Evolutionary conservation across 2,888 invertebrate species (phyloP).

Genomic region (Drosophila anomalata): DNA sequence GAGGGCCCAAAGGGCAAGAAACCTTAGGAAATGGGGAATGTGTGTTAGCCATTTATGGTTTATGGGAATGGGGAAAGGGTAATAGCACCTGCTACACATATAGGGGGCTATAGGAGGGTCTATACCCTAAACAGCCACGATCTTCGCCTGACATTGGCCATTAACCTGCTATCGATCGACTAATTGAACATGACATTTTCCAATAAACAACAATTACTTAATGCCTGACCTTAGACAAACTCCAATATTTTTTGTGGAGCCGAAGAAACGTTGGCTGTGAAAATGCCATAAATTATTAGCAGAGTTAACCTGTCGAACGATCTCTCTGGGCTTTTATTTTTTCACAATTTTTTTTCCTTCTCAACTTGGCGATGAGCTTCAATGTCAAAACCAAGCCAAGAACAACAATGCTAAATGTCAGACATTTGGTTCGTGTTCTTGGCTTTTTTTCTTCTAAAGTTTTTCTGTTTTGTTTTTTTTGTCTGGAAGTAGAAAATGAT

Average conservation of each 20-base stretch:
- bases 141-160: slow-evolving; percentile 53
- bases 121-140: neutral
- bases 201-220: slow-evolving; percentile 77
- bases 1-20: neutral
- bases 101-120: neutral
- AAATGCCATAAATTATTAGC: slow-evolving; percentile 47
- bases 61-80: slow-evolving; percentile 25
- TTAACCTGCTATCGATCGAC: slow-evolving; percentile 32
- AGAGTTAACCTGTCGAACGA: slow-evolving; percentile 32
- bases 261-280: slow-evolving; percentile 16
- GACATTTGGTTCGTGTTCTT: slow-evolving; percentile 33
- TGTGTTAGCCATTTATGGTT: slow-evolving; percentile 2
- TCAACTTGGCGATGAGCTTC: slow-evolving; percentile 51
- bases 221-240: slow-evolving; percentile 61
- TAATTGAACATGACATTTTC: slow-evolving; percentile 76
- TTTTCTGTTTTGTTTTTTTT: neutral
- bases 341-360: neutral
- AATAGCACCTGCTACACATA: slow-evolving; percentile 44
- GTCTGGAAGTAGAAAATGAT: slow-evolving; percentile 32
- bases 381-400: slow-evolving; percentile 57
- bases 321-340: slow-evolving; percentile 11
- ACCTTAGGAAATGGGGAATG: slow-evolving; percentile 2
- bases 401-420: slow-evolving; percentile 50
- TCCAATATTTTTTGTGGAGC: slow-evolving; percentile 1
- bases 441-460: slow-evolving; percentile 1